Conservation (phyloP, 2,797 vertebrate species). For the Scolopax bukidnonensis region DNA sequence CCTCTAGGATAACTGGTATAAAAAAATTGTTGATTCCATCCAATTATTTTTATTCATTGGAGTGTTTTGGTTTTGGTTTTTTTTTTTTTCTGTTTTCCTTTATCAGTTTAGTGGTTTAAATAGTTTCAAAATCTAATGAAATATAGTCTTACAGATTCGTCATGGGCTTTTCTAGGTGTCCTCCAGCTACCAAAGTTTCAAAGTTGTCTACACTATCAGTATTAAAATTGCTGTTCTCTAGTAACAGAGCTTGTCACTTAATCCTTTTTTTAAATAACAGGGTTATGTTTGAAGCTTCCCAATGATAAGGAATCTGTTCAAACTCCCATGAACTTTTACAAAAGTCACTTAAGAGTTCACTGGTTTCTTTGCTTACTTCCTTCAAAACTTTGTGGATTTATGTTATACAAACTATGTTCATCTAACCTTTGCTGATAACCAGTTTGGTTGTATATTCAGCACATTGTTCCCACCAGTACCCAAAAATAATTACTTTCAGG, state of each 20-base stretch:
- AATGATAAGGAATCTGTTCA: conserved; percentile 31
- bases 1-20: not conserved
- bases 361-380: conserved; percentile 56
- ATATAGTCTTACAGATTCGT: not conserved
- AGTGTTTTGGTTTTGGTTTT: rapidly evolving
- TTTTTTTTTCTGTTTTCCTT: not conserved
- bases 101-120: not conserved
- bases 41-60: not conserved
- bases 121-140: not conserved
- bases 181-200: not conserved
- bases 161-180: not conserved
- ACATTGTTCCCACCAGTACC: not conserved
- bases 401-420: conserved; percentile 24
- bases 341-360: conserved; percentile 41
- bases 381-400: conserved; percentile 30
- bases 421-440: conserved; percentile 31
- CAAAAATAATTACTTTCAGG: not conserved
- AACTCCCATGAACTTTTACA: conserved; percentile 44
- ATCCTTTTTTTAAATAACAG: conserved; percentile 21
- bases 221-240: conserved; percentile 34
- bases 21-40: not conserved
- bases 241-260: conserved; percentile 38
- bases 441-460: not conserved
- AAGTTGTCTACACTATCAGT: not conserved
- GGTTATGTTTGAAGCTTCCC: conserved; percentile 28